phyloP scores from a whole-genome alignment of 37 sponge, comb jelly and placozoan genomes.

The Agelas oroides region DNA sequence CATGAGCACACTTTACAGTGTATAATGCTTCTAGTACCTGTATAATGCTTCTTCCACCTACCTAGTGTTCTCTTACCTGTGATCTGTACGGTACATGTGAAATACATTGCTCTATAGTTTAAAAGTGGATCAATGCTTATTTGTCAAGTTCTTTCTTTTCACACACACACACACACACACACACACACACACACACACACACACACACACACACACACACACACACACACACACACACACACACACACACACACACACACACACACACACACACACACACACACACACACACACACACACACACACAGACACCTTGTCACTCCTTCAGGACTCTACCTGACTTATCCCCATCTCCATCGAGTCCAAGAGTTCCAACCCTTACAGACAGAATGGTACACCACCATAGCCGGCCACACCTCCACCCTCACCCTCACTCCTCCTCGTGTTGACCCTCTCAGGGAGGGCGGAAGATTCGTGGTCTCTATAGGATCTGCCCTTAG shows the following conservation, averaged over 20 bases:
- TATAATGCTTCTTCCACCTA: too few relatives aligned
- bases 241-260: conserved; percentile 32
- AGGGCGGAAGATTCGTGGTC: conserved; percentile 12
- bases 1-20: too few relatives aligned
- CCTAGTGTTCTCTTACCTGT: too few relatives aligned
- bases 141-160: neutral
- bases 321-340: conserved; percentile 26
- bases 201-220: conserved; percentile 13
- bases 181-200: conserved; percentile 13
- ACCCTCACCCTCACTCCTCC: conserved; percentile 56
- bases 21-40: too few relatives aligned
- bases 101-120: too few relatives aligned
- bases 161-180: conserved; percentile 12
- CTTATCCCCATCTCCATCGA: conserved; percentile 39
- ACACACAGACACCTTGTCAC: conserved; percentile 17
- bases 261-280: conserved; percentile 27
- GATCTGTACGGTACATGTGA: too few relatives aligned
- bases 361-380: neutral
- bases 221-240: conserved; percentile 33
- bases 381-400: conserved; percentile 36
- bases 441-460: conserved; percentile 25
- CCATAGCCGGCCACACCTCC: conserved; percentile 5
- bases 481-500: conserved; percentile 33
- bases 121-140: too few relatives aligned
- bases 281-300: conserved; percentile 39